phyloP scores from a whole-genome alignment of 2,797 vertebrate species.

The Sebastes minor region DNA sequence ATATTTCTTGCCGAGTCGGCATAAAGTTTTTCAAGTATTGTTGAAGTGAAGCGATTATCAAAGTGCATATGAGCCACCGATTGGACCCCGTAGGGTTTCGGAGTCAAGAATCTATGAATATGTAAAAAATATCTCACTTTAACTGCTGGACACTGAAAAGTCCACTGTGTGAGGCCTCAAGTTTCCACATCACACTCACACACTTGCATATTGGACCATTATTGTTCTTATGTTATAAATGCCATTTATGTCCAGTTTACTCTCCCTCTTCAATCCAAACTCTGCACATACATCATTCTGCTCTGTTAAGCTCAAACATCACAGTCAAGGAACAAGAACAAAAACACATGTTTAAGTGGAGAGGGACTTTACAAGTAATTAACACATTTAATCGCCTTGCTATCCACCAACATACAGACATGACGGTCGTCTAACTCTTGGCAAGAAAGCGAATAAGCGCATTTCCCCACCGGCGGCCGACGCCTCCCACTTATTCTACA shows the following conservation, averaged over 20 bases:
- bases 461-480: neutral
- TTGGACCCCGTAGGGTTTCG: neutral
- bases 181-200: neutral
- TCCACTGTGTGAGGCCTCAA: neutral
- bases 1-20: neutral
- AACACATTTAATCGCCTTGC: neutral
- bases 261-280: accelerated
- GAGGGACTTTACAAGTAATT: neutral
- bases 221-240: neutral
- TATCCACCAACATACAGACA: neutral
- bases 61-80: neutral
- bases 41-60: neutral
- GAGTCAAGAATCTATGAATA: neutral
- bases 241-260: neutral
- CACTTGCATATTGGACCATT: neutral
- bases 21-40: neutral
- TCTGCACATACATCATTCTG: neutral
- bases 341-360: neutral
- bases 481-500: too few relatives aligned
- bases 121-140: neutral
- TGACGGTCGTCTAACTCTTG: neutral
- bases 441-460: neutral
- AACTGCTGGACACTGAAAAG: neutral
- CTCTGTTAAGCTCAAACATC: neutral
- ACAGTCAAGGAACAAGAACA: neutral